Evolutionary conservation across 2,888 invertebrate species (phyloP), one percentile per base, ranked within the genome.

Genomic region (Tiliacea citrago): DNA sequence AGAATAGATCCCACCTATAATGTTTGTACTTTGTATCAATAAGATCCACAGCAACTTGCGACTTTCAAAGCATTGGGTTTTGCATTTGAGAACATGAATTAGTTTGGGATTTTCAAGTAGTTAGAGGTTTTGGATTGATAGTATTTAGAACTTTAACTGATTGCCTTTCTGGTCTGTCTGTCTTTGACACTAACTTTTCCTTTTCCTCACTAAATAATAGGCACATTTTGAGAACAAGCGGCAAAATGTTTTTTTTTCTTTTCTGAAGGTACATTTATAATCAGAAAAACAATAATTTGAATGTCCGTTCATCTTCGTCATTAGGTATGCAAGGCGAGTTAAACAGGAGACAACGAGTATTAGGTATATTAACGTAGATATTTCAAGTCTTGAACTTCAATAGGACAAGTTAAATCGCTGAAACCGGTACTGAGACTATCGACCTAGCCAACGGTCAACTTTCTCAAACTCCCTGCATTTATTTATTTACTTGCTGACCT

Each of bases 111-210:
- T 72, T n/a, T 63, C 4, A 68, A 70, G 82, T 86, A 84, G 77
- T 76, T 86, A 82, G 82, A 79, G 68, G 77, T 66, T 80, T 73
- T 68, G 75, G 60, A 57, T 77, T 81, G 57, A 75, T 58, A 82
- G 73, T 55, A 66, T 65, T 81, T 84, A 72, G 75, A 82, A 65
- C 16, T 68, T 70, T 65, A 70, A 65, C 8, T 65, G 61, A 53
- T 66, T 57, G 53, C 65, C 63, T 62, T 66, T 73, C 47, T 51
- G 55, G 35, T 60, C 61, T 74, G 57, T 82, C 70, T 87, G 1
- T 83, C 65, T 70, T 61, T 77, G 39, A 70, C 10, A 77, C 72
- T 86, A 84, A 86, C 79, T 63, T 83, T 87, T 84, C 35, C 68
- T 35, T 63, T 74, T 66, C 29, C 35, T 75, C 66, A 78, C 68